Evolutionary conservation across 2,113 vertebrate genomes (phyloP).

Genomic region (Arvicanthis niloticus): DNA sequence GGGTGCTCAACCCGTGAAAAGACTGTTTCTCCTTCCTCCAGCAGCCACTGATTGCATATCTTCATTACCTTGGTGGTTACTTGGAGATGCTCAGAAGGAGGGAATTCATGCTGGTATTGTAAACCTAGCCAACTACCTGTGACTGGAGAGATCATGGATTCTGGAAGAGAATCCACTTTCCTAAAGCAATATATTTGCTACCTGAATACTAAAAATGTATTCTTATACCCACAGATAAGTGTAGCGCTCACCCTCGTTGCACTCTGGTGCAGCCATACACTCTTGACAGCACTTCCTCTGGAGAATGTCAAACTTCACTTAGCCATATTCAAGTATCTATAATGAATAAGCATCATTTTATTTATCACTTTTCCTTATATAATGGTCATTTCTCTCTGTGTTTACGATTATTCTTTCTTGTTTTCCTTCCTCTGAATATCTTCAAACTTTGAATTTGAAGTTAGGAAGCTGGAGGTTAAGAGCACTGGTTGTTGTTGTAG

Average conservation of each 20-base stretch:
- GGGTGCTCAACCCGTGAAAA: too few species aligned
- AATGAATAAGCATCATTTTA: constrained; percentile 7
- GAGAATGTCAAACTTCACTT: constrained; percentile 17
- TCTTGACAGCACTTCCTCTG: not conserved
- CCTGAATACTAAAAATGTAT: not conserved
- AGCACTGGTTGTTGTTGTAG: not conserved
- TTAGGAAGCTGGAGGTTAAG: not conserved
- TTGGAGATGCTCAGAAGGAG: not conserved
- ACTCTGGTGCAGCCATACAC: not conserved
- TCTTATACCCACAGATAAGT: not conserved
- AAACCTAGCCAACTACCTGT: not conserved
- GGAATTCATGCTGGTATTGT: not conserved
- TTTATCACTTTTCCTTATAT: not conserved
- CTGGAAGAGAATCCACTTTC: not conserved
- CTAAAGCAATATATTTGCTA: not conserved
- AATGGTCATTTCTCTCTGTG: not conserved
- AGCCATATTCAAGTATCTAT: not conserved
- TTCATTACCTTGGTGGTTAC: not conserved
- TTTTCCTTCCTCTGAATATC: not conserved
- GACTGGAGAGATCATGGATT: not conserved
- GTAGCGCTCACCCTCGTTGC: not conserved
- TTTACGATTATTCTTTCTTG: not conserved
- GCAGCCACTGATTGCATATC: not conserved
- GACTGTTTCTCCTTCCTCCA: not conserved
- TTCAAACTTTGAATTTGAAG: not conserved